A percentile compares a stretch with the other conserved stretches of the same genome.
phyloP scores from a whole-genome alignment of 2,888 invertebrate genomes.

The Mechanitis messenoides region DNA sequence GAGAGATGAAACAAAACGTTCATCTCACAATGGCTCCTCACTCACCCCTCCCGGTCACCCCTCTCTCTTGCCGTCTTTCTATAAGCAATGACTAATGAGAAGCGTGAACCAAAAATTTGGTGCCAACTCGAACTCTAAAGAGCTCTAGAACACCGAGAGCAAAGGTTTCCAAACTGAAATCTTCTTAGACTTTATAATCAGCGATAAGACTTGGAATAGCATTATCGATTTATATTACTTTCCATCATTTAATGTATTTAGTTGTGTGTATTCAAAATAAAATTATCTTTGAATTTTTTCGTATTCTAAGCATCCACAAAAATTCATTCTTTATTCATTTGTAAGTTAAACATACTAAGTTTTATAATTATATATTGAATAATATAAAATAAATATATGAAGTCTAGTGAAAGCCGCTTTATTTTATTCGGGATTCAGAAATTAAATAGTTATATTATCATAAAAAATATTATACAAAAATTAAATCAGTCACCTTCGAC shows the following conservation, averaged over 20 bases:
- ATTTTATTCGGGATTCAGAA: not conserved
- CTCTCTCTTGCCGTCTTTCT: slow-evolving; percentile 35
- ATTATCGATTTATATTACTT: slow-evolving; percentile 45
- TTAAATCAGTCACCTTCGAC: slow-evolving; percentile 31
- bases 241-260: not conserved
- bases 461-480: slow-evolving; percentile 26
- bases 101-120: slow-evolving; percentile 72
- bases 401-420: not conserved
- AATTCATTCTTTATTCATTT: too few species aligned
- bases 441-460: slow-evolving; percentile 4
- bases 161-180: slow-evolving; percentile 31
- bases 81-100: slow-evolving; percentile 66
- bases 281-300: too few species aligned
- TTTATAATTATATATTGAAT: too few species aligned
- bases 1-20: slow-evolving; percentile 57
- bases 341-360: too few species aligned
- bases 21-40: slow-evolving; percentile 53
- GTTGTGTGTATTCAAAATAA: too few species aligned
- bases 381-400: not conserved
- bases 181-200: slow-evolving; percentile 29
- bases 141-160: slow-evolving; percentile 47
- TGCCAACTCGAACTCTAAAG: slow-evolving; percentile 72
- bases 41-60: slow-evolving; percentile 31
- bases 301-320: too few species aligned
- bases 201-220: slow-evolving; percentile 25